Evolutionary conservation across 2,797 vertebrate species (phyloP).

Genomic region (Oreochromis grahami): DNA sequence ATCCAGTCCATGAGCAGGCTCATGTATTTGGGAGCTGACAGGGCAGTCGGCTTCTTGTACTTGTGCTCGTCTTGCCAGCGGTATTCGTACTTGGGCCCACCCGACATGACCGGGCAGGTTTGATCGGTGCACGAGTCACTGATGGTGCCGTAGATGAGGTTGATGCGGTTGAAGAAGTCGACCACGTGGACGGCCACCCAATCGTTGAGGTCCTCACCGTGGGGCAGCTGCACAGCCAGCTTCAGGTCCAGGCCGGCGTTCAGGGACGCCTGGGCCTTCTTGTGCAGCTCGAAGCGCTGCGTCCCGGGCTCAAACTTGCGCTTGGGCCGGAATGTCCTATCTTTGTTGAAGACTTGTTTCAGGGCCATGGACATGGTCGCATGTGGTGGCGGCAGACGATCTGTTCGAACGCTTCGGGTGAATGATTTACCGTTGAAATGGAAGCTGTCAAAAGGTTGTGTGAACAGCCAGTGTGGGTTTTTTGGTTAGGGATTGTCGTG

Average conservation of each 20-base stretch:
- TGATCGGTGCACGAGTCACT: constrained; percentile 91
- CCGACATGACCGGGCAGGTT: constrained; percentile 91
- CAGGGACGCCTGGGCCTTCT: constrained; percentile 93
- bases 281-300: constrained; percentile 93
- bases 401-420: constrained; percentile 25
- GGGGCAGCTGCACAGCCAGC: constrained; percentile 87
- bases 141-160: constrained; percentile 97
- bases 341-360: constrained; percentile 96
- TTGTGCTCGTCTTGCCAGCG: constrained; percentile 92
- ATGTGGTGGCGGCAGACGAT: neutral
- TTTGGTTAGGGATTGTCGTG: neutral
- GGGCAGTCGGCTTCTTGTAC: constrained; percentile 87
- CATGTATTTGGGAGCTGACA: constrained; percentile 92
- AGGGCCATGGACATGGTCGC: constrained; percentile 85
- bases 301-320: constrained; percentile 96
- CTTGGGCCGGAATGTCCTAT: constrained; percentile 96
- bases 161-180: constrained; percentile 97
- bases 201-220: constrained; percentile 88
- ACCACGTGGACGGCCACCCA: constrained; percentile 98
- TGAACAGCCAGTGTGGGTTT: constrained; percentile 23
- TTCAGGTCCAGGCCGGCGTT: constrained; percentile 92
- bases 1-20: constrained; percentile 97
- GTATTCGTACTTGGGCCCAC: constrained; percentile 93
- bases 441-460: constrained; percentile 25
- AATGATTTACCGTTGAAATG: constrained; percentile 42